Evolutionary conservation across 2,797 vertebrate species (phyloP), one percentile per base, ranked within the genome.

Genomic region (Rhyacichthys aspro): DNA sequence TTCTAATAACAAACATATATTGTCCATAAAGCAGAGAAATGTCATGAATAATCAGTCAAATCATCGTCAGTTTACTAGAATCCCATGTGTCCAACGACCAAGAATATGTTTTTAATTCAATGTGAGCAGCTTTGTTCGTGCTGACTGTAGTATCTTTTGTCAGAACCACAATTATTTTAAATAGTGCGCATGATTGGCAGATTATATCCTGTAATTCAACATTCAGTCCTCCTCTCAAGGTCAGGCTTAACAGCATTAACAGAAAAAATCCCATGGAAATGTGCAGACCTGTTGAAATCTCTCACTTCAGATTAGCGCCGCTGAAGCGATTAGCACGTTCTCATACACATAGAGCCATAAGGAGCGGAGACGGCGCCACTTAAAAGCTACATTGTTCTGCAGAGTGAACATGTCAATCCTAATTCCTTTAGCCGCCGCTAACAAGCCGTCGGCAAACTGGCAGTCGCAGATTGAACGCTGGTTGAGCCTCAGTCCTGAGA

Each of bases 381-480:
- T 85, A 84, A 87, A 83, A 87, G 85, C 82, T 81, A 88, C 84
- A 89, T 89, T 90, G 86, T 91, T 90, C 87, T 86, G 82, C 78
- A 64, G 80, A 89, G 84, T 82, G 80, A 88, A 87, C 77, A 81
- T 83, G 86, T 88, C 86, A 87, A 70, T 89, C 85, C 85, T 87
- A 85, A 90, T 89, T 89, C 85, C 76, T 88, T 85, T 72, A 86
- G 79, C 86, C 60, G 67, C 67, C 39, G 81, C 81, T 84, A 88
- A 84, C 86, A 86, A 78, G 82, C 84, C 86, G 70, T 82, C 76
- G 80, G 81, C 59, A 33, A 72, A 66, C 63, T 75, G 78, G 62
- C 78, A 81, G 75, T 66, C 59, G 63, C 76, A 87, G 74, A 82
- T 76, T 80, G 75, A 75, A 82, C 78, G 76, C 78, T 63, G 54